Base-by-base conservation (phyloP, 2,797 vertebrate species). In the Brachymystax lenok region DNA sequence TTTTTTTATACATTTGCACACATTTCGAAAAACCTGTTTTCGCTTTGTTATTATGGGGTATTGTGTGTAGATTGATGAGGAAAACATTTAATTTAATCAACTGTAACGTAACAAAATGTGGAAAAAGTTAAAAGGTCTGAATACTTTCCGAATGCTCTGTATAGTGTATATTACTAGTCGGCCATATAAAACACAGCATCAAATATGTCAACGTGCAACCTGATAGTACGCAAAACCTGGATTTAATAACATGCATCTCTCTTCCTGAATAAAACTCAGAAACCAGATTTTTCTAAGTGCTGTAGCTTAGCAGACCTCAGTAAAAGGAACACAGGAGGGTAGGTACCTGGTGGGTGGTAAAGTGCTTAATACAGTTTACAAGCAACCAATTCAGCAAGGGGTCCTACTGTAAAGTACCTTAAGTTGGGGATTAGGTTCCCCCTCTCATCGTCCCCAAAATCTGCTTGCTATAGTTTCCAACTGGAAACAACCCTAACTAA, bases 351-450 rank as follows among this genome's bases (percentile, higher is more conserved):
- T 87, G 82, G 86, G 88, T 89, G 88, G 88, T 88, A 85, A 89
- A 90, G 90, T 86, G 86, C 82, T 93, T 88, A 90, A 90, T 84
- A 82, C 88, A 84, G 89, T 93, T 93, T 90, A 89, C 84, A 88
- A 88, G 89, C 82, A 84, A 79, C 80, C 81, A 85, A 78, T 89
- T 86, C 80, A 85, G 88, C 80, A 82, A 87, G 79, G 75, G 84
- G 84, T 87, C 84, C 83, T 86, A 82, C 59, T 27, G 24, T 63
- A 84, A 88, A 74, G 84, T 82, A 75, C 77, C 88, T 82, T 69
- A 79, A 76, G 78, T 80, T 79, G 77, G 79, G 79, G 84, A 71
- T 79, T 78, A 74, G 83, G 10, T 5, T 83, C 78, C 88, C 86
- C 5, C 8, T 61, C 30, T 27, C 52, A 21, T 87, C 75, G 80